These are phyloP conservation scores for Montipora capitata DNA, from an alignment of 92 coral and sea anemone genomes.

Conservation along the genomic window DNA sequence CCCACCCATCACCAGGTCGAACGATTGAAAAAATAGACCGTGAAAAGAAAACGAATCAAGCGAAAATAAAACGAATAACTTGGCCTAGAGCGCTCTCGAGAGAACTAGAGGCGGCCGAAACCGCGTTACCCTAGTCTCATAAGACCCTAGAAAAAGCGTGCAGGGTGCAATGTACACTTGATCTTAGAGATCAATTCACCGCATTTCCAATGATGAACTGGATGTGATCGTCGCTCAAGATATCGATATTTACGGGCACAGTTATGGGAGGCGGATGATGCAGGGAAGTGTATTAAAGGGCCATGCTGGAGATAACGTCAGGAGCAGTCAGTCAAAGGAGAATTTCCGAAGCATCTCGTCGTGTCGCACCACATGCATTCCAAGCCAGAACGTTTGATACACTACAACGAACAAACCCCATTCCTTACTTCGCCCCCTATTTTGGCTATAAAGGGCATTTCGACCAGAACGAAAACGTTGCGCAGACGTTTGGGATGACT, in stretches of 20 bases:
- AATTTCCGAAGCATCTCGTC: constrained; percentile 46
- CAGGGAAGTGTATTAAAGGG: no score
- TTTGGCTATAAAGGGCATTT: constrained; percentile 70
- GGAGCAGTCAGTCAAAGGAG: constrained; percentile 46
- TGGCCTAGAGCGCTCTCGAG: no score
- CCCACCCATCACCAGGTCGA: no score
- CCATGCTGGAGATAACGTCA: no score
- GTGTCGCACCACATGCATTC: constrained; percentile 49
- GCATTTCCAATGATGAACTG: constrained; percentile 34
- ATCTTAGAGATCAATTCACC: constrained; percentile 30
- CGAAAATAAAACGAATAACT: no score
- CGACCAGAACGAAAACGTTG: constrained; percentile 67
- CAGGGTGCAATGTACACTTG: no score
- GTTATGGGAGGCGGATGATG: constrained; percentile 37
- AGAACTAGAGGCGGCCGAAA: no score
- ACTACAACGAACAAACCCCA: constrained; percentile 62
- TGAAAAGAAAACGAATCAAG: no score
- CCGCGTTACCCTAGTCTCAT: no score
- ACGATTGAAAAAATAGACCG: no score
- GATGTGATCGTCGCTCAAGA: constrained; percentile 29
- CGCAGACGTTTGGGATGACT: no score
- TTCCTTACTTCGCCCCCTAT: constrained; percentile 61
- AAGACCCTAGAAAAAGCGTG: no score
- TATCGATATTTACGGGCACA: constrained; percentile 14
- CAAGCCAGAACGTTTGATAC: constrained; percentile 65